Evolutionary conservation across 2,888 invertebrate genomes (phyloP).

Genomic region (Drosophila helvetica): DNA sequence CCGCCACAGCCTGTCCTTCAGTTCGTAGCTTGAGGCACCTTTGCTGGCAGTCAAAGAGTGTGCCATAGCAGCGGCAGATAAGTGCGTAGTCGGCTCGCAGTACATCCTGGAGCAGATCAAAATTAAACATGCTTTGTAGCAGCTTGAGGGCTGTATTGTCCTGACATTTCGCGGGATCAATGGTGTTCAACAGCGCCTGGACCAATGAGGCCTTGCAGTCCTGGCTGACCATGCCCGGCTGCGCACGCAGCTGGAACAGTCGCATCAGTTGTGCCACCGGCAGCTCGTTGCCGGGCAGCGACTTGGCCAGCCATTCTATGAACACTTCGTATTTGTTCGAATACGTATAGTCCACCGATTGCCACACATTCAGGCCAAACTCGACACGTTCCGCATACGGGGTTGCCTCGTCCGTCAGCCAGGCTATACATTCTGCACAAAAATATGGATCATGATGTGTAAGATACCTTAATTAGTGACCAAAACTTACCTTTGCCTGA

Average conservation of each 20-base stretch:
- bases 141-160: conserved; percentile 39
- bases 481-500: conserved; percentile 56
- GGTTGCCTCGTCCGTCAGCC: conserved; percentile 78
- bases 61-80: conserved; percentile 58
- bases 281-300: conserved; percentile 25
- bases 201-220: conserved; percentile 68
- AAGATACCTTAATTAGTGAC: fast-evolving
- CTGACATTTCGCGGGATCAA: background rate
- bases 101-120: conserved; percentile 78
- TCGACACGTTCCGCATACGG: conserved; percentile 73
- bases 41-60: conserved; percentile 71
- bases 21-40: conserved; percentile 49
- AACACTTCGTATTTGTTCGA: conserved; percentile 81
- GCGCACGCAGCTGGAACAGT: conserved; percentile 68
- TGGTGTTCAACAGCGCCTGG: conserved; percentile 42
- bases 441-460: background rate
- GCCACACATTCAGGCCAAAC: conserved; percentile 82
- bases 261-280: conserved; percentile 41
- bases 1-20: background rate
- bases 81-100: conserved; percentile 67
- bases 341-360: conserved; percentile 80
- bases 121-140: conserved; percentile 62
- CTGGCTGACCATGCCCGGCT: conserved; percentile 73
- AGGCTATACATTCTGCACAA: conserved; percentile 76
- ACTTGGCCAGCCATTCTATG: conserved; percentile 73